These are phyloP conservation scores for Protonemura montana DNA, from an alignment of 2,888 invertebrate species.

Conservation along the genomic window DNA sequence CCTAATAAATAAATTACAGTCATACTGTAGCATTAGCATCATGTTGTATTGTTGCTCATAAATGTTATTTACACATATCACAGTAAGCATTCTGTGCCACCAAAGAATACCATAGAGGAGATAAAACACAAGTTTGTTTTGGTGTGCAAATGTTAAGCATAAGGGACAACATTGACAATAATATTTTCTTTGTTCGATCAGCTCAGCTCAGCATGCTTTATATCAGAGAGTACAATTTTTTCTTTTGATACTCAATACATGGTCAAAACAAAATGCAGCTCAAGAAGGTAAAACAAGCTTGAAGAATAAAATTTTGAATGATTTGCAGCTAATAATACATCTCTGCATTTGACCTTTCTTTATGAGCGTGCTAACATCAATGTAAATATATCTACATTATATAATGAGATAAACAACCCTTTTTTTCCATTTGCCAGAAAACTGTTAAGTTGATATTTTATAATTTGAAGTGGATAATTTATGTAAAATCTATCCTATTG, in stretches of 20 bases:
- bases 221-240: constrained; percentile 13
- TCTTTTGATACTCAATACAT: neutral
- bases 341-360: constrained; percentile 10
- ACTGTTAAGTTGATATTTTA: neutral
- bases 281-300: neutral
- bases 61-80: constrained; percentile 48
- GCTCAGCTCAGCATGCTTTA: constrained; percentile 23
- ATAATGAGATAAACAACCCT: neutral
- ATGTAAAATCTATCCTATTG: constrained; percentile 37
- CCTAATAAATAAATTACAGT: no score
- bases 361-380: constrained; percentile 25
- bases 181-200: constrained; percentile 32
- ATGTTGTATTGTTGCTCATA: constrained; percentile 41
- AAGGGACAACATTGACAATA: neutral
- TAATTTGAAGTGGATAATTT: constrained; percentile 25
- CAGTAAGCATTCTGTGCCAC: constrained; percentile 49
- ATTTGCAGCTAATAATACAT: constrained; percentile 18
- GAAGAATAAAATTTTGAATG: neutral
- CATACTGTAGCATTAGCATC: constrained; percentile 12
- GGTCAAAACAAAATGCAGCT: constrained; percentile 16
- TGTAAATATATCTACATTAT: constrained; percentile 34
- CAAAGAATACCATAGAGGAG: constrained; percentile 23
- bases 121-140: constrained; percentile 37
- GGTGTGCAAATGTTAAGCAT: constrained; percentile 29
- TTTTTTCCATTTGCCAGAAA: neutral